Base-by-base conservation (phyloP, 2,113 vertebrate species). In the Balaenoptera acutorostrata region DNA sequence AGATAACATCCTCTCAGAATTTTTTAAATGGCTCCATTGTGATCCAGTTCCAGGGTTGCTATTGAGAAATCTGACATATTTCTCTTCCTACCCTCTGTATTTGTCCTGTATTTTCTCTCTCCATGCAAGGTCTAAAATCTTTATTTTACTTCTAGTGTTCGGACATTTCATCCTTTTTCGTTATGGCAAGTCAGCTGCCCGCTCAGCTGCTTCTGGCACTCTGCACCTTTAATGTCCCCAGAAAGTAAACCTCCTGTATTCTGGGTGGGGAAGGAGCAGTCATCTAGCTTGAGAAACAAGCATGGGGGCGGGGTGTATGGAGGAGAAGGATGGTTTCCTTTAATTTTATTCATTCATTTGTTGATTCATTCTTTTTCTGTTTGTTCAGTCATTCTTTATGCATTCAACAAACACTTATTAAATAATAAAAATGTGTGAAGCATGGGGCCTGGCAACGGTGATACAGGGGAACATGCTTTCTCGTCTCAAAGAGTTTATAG, bases 31-130 rank as follows among this genome's bases (percentile, higher is more conserved):
- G 21, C 20, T 41, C 5, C 9, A 29, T 29, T 87, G 52, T 68
- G 29, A 66, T 78, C 59, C 36, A n/a, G 61, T 81, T 84, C 39
- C 8, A 23, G 25, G 14, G 33, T 25, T 94, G 66, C 44, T 36
- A 23, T 0, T 64, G 77, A 80, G 71, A 85, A 84, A 11, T 39
- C 20, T 74, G 33, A 72, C 20, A 6, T 46, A 27, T 25, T 59
- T 55, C 18, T 96, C 64, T 72, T 49, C 31, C n/a, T 75, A 61
- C 23, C 20, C 49, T 80, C 39, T 33, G 11, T 74, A 78, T 74
- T 88, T 68, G 29, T 61, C n/a, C 33, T 41, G 11, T 27, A 92
- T 91, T 88, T 93, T 85, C 15, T 75, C 64, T 96, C 44, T 64
- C 13, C 1, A 72, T n/a, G 59, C 2, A 61, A 83, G n/a, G 27